Evolutionary conservation across 2,888 invertebrate species (phyloP).

Genomic region (Ypsolopha scabrella): DNA sequence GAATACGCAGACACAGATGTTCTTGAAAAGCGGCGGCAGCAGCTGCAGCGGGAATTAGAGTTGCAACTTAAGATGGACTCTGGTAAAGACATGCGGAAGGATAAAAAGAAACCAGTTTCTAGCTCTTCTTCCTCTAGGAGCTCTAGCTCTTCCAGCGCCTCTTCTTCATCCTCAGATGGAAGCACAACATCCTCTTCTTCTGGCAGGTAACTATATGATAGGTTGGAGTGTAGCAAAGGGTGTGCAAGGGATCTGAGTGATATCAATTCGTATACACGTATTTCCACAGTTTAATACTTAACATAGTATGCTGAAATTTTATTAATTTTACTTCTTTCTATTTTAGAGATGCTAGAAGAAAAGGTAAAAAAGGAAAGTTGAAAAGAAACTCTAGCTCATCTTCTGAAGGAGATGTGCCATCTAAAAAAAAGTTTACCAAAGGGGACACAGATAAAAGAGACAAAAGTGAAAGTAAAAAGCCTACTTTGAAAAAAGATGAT

Average conservation of each 20-base stretch:
- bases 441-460: slow-evolving; percentile 45
- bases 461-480: slow-evolving; percentile 57
- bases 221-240: no score
- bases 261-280: no score
- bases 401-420: slow-evolving; percentile 72
- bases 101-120: slow-evolving; percentile 75
- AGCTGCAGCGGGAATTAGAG: slow-evolving; percentile 82
- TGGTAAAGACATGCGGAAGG: slow-evolving; percentile 74
- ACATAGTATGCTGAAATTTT: neutral
- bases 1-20: slow-evolving; percentile 86
- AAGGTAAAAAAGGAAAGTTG: slow-evolving; percentile 61
- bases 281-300: neutral
- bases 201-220: slow-evolving; percentile 39
- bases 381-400: slow-evolving; percentile 74
- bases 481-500: slow-evolving; percentile 50
- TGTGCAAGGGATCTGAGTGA: no score
- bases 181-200: slow-evolving; percentile 75
- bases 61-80: slow-evolving; percentile 82
- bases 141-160: slow-evolving; percentile 74
- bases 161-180: slow-evolving; percentile 75
- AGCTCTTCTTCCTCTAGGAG: slow-evolving; percentile 78
- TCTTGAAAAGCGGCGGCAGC: slow-evolving; percentile 79
- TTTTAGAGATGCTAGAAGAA: slow-evolving; percentile 60
- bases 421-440: slow-evolving; percentile 67
- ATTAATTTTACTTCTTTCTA: neutral